Conservation (phyloP, 2,797 vertebrate genomes). For the Hybognathus amarus region DNA sequence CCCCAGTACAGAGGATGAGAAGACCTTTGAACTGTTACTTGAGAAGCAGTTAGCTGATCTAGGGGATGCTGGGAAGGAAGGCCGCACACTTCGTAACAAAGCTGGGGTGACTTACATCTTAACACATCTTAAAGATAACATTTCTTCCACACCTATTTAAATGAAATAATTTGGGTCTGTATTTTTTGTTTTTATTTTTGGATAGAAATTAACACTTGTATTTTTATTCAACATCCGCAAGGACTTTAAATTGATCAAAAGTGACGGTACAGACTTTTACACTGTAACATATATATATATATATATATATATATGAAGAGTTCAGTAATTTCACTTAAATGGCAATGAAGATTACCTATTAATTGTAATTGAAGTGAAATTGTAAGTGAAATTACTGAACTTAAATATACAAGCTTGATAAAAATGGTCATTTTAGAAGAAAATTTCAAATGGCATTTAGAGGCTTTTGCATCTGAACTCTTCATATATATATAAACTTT, state of each 20-base stretch:
- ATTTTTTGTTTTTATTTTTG: not conserved
- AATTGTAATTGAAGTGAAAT: no score
- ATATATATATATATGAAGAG: no score
- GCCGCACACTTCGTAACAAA: constrained; percentile 83
- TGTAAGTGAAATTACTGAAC: no score
- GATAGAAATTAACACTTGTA: not conserved
- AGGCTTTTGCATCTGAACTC: no score
- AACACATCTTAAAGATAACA: no score
- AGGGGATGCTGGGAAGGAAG: constrained; percentile 72
- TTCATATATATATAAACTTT: not conserved
- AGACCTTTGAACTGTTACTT: constrained; percentile 80
- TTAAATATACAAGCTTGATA: no score
- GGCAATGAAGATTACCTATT: no score
- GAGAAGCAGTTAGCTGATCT: constrained; percentile 77
- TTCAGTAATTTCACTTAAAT: no score
- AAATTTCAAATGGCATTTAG: no score
- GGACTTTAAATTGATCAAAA: not conserved
- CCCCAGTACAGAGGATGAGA: constrained; percentile 84
- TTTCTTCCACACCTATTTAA: not conserved
- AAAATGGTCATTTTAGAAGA: no score
- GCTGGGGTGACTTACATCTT: constrained; percentile 72
- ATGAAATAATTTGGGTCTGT: not conserved
- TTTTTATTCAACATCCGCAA: not conserved
- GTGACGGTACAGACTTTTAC: not conserved
- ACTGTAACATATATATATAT: not conserved